phyloP scores from a whole-genome alignment of 2,797 vertebrate genomes.

The Crenuchus spilurus region DNA sequence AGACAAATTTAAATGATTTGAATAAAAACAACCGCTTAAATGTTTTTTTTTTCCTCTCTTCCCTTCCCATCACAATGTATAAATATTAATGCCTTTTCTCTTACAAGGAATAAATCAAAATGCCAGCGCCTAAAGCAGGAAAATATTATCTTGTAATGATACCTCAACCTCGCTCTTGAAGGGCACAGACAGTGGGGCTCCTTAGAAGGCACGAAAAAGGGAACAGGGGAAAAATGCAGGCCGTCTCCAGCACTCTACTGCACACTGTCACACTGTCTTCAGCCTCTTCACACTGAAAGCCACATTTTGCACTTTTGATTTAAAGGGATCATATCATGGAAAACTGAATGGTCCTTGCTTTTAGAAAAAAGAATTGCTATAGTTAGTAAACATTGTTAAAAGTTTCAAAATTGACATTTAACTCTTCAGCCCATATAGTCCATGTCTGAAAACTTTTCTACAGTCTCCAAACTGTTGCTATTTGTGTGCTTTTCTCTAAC shows the following conservation, averaged over 20 bases:
- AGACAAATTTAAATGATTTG: conserved; percentile 71
- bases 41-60: conserved; percentile 28
- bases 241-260: conserved; percentile 9
- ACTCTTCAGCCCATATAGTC: no score
- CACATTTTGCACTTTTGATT: background rate
- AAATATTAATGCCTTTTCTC: conserved; percentile 71
- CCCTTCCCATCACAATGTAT: conserved; percentile 60
- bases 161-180: conserved; percentile 61
- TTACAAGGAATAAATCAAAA: conserved; percentile 68
- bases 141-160: conserved; percentile 60
- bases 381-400: no score
- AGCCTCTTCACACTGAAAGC: conserved; percentile 3
- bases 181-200: conserved; percentile 35
- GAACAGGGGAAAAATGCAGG: conserved; percentile 25
- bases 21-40: conserved; percentile 69
- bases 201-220: conserved; percentile 54
- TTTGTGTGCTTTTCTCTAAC: no score
- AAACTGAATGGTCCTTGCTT: no score
- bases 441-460: no score
- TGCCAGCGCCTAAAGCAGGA: conserved; percentile 57
- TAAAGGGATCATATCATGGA: no score
- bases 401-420: no score
- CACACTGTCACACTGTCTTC: no score
- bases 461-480: no score
- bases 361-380: no score